These are phyloP conservation scores for Stegodyphus mimosarum DNA, from an alignment of 1,140 invertebrate species.

Conservation along the genomic window DNA sequence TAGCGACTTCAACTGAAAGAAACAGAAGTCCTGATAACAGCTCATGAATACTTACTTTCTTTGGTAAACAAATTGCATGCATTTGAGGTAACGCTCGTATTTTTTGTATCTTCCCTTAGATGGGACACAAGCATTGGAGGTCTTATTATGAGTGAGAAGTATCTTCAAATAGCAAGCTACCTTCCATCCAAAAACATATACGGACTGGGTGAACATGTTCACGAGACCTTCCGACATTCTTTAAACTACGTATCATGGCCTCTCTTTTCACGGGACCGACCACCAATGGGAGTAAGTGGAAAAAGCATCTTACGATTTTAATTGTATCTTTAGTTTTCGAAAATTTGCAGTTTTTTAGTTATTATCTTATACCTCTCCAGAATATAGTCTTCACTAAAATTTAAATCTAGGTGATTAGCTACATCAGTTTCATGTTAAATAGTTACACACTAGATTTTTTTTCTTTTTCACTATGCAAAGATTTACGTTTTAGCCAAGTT, in stretches of 20 bases:
- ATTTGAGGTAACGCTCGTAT: not conserved
- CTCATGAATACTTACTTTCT: not conserved
- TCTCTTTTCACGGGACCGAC: conserved; percentile 2
- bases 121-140: conserved; percentile 64
- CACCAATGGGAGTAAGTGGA: not conserved
- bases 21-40: too few relatives aligned
- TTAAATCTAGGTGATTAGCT: too few relatives aligned
- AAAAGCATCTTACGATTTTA: too few relatives aligned
- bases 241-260: conserved; percentile 24
- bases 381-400: too few relatives aligned
- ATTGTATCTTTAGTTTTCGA: too few relatives aligned
- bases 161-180: conserved; percentile 81
- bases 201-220: conserved; percentile 53
- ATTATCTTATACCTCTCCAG: too few relatives aligned
- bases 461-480: too few relatives aligned
- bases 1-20: too few relatives aligned
- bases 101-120: conserved; percentile 16
- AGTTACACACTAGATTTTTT: too few relatives aligned
- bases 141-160: conserved; percentile 79
- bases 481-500: too few relatives aligned
- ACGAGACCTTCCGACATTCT: not conserved
- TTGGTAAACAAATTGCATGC: not conserved
- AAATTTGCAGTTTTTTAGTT: too few relatives aligned
- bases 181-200: conserved; percentile 75
- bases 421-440: too few relatives aligned